A percentile compares a stretch with the other conserved stretches of the same genome.
Evolutionary conservation across 1,140 invertebrate species (phyloP).

Genomic region (Dendroctonus valens): DNA sequence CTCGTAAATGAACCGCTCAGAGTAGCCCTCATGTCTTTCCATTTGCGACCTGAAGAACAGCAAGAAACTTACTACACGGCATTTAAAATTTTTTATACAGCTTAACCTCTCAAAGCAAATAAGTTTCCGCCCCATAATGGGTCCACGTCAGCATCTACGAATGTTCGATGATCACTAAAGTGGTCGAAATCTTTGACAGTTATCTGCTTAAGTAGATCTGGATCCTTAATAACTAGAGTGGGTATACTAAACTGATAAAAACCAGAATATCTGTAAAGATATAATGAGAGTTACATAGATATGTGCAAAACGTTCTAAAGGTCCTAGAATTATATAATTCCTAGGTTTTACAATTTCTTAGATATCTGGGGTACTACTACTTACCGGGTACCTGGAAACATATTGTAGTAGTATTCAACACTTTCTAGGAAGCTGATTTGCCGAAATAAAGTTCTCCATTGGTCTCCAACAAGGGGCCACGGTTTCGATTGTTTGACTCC

Average conservation of each 20-base stretch:
- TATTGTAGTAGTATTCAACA: constrained; percentile 28
- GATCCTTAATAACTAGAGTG: too few relatives aligned
- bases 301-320: too few relatives aligned
- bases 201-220: background rate
- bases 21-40: constrained; percentile 48
- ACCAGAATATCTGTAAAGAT: too few relatives aligned
- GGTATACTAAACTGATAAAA: too few relatives aligned
- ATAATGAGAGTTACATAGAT: too few relatives aligned
- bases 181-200: constrained; percentile 5
- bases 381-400: constrained; percentile 35
- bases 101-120: too few relatives aligned
- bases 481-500: constrained; percentile 50
- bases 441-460: constrained; percentile 15
- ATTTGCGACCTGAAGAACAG: constrained; percentile 42
- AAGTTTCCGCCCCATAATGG: too few relatives aligned
- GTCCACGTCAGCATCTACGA: background rate
- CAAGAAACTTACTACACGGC: background rate
- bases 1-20: constrained; percentile 51
- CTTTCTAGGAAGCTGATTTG: constrained; percentile 21
- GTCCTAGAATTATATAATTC: too few relatives aligned
- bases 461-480: constrained; percentile 48
- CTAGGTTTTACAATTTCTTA: too few relatives aligned
- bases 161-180: background rate
- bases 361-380: too few relatives aligned
- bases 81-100: too few relatives aligned